These are phyloP conservation scores for Beroe forskalii DNA, from an alignment of 37 sponge, comb jelly and placozoan genomes.

Conservation along the genomic window DNA sequence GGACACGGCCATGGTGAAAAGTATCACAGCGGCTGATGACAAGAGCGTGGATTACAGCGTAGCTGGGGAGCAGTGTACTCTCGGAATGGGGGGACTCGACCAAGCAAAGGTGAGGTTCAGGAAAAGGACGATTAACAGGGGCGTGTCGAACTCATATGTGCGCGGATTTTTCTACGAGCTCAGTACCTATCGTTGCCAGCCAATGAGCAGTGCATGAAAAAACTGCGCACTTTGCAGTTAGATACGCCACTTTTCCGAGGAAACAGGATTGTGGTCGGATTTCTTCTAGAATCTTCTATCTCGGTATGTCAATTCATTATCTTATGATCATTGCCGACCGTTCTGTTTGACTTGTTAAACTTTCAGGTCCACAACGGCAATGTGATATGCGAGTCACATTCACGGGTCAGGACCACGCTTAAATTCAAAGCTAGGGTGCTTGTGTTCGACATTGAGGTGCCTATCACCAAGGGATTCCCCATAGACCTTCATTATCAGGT, in stretches of 20 bases:
- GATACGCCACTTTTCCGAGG: too few relatives aligned
- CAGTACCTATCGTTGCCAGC: too few relatives aligned
- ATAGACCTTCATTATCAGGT: slow-evolving; percentile 70
- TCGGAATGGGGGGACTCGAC: slow-evolving; percentile 59
- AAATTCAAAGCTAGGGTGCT: slow-evolving; percentile 78
- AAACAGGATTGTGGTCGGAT: too few relatives aligned
- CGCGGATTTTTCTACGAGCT: too few relatives aligned
- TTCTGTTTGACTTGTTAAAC: too few relatives aligned
- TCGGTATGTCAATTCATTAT: too few relatives aligned
- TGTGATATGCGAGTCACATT: slow-evolving; percentile 76
- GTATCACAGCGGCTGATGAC: slow-evolving; percentile 66
- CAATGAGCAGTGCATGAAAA: too few relatives aligned
- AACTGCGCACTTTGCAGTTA: too few relatives aligned
- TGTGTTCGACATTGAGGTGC: slow-evolving; percentile 81
- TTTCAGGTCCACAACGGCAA: slow-evolving; percentile 72
- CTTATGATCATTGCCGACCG: too few relatives aligned
- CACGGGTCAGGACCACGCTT: slow-evolving; percentile 72
- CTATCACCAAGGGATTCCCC: slow-evolving; percentile 92
- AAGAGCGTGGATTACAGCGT: slow-evolving; percentile 45
- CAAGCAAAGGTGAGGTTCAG: slow-evolving; percentile 65
- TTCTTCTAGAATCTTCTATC: too few relatives aligned
- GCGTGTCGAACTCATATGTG: too few relatives aligned
- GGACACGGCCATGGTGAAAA: slow-evolving; percentile 73
- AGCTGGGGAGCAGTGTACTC: slow-evolving; percentile 64
- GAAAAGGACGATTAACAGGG: too few relatives aligned